Percentiles rank a stretch among this genome's conserved stretches.
Conservation (phyloP, 2,888 invertebrate species). For the Urechis unicinctus region DNA sequence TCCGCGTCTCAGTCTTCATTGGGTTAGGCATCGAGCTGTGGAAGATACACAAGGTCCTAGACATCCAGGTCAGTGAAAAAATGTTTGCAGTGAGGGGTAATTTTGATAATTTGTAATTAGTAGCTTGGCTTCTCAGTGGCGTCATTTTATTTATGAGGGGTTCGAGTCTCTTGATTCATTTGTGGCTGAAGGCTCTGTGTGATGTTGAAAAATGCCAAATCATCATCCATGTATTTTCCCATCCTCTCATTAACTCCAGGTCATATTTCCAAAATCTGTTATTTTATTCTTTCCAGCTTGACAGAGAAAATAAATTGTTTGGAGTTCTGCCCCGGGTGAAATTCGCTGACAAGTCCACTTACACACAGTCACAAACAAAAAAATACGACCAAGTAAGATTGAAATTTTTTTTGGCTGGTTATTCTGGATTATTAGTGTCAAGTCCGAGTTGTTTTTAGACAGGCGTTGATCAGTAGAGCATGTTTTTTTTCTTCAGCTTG, state of each 20-base stretch:
- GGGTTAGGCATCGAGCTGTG: constrained; percentile 94
- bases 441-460: too few species aligned
- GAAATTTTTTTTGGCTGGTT: neutral
- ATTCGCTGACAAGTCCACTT: constrained; percentile 92
- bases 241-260: neutral
- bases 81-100: neutral
- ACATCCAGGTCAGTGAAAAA: constrained; percentile 46
- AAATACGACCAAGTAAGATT: constrained; percentile 68
- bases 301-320: constrained; percentile 67
- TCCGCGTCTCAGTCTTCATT: constrained; percentile 87
- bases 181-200: too few species aligned
- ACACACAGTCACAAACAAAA: constrained; percentile 87
- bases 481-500: constrained; percentile 61
- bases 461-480: too few species aligned
- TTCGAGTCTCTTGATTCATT: too few species aligned
- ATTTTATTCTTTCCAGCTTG: constrained; percentile 55
- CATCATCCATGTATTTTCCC: neutral
- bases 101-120: neutral
- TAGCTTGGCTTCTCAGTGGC: too few species aligned
- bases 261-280: neutral
- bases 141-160: too few species aligned
- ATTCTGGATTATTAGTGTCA: neutral
- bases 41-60: constrained; percentile 88
- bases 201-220: neutral
- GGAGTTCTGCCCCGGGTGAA: constrained; percentile 73